phyloP scores from a whole-genome alignment of 2,113 vertebrate genomes.

The Phycodurus eques region DNA sequence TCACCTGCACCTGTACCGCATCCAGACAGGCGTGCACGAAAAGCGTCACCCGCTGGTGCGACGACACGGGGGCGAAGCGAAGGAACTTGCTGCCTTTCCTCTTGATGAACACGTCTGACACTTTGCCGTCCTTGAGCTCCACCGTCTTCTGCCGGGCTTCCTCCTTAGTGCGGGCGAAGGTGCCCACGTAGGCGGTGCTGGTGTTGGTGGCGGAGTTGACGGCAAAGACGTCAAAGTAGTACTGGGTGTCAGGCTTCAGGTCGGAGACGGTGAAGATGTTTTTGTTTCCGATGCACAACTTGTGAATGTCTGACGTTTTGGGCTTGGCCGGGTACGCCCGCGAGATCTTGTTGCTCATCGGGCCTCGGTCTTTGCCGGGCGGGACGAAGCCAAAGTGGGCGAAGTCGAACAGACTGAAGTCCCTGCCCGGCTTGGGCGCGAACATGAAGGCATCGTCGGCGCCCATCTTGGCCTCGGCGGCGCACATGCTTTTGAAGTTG shows the following conservation, averaged over 20 bases:
- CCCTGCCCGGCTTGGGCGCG: constrained; percentile 88
- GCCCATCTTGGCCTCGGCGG: constrained; percentile 86
- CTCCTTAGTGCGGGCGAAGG: constrained; percentile 93
- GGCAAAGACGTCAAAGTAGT: constrained; percentile 97
- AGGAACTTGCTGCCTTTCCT: constrained; percentile 88
- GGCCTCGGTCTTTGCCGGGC: constrained; percentile 77
- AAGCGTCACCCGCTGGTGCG: constrained; percentile 90
- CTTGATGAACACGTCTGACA: constrained; percentile 89
- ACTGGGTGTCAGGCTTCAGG: constrained; percentile 90
- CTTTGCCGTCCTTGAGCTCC: constrained; percentile 91
- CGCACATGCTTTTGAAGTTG: constrained; percentile 98
- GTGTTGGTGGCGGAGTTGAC: constrained; percentile 85
- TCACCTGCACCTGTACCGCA: constrained; percentile 86
- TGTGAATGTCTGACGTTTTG: constrained; percentile 80
- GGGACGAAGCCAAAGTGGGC: constrained; percentile 89
- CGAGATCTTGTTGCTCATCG: constrained; percentile 75
- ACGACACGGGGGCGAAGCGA: constrained; percentile 89
- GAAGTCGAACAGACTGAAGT: constrained; percentile 97
- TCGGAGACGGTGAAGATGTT: constrained; percentile 93
- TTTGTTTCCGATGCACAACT: constrained; percentile 91
- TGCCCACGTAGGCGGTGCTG: constrained; percentile 92
- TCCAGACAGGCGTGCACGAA: constrained; percentile 90
- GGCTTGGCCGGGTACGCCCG: constrained; percentile 71
- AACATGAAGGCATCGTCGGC: constrained; percentile 87
- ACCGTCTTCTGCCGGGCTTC: constrained; percentile 89